phyloP scores from a whole-genome alignment of 2,113 vertebrate genomes.

The Tragelaphus strepsiceros region DNA sequence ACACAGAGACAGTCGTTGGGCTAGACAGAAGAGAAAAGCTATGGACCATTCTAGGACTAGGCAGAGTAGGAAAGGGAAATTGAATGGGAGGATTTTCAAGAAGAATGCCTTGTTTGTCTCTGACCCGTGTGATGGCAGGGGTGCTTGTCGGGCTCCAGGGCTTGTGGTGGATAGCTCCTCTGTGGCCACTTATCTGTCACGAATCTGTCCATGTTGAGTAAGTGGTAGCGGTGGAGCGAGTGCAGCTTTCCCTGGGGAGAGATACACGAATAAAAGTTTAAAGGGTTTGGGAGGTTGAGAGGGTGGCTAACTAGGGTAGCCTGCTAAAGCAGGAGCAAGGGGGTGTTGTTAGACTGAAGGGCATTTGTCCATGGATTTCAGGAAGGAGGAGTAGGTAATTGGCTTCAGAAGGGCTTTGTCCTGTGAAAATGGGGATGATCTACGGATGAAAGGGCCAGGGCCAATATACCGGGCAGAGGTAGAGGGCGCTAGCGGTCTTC shows the following conservation, averaged over 20 bases:
- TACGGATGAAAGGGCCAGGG: background rate
- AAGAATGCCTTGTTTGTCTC: background rate
- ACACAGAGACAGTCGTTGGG: background rate
- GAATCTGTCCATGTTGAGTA: background rate
- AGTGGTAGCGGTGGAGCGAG: background rate
- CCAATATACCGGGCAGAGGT: background rate
- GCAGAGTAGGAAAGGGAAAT: background rate
- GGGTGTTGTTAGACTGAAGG: background rate
- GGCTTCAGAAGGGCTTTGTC: background rate
- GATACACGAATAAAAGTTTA: background rate
- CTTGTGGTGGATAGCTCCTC: background rate
- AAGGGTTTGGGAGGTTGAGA: background rate
- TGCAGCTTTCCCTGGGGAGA: background rate
- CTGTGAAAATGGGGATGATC: background rate
- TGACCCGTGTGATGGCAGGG: background rate
- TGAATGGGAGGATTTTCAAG: background rate
- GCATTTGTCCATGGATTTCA: background rate
- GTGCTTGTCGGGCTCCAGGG: background rate
- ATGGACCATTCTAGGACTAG: background rate
- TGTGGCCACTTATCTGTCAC: background rate
- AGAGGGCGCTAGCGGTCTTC: background rate
- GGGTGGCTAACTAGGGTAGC: background rate
- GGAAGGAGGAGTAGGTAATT: background rate
- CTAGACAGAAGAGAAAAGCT: background rate
- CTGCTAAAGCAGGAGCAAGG: background rate